Percentiles rank a stretch among this genome's conserved stretches.
phyloP scores from a whole-genome alignment of 2,113 vertebrate species.

The Labeo rohita region DNA sequence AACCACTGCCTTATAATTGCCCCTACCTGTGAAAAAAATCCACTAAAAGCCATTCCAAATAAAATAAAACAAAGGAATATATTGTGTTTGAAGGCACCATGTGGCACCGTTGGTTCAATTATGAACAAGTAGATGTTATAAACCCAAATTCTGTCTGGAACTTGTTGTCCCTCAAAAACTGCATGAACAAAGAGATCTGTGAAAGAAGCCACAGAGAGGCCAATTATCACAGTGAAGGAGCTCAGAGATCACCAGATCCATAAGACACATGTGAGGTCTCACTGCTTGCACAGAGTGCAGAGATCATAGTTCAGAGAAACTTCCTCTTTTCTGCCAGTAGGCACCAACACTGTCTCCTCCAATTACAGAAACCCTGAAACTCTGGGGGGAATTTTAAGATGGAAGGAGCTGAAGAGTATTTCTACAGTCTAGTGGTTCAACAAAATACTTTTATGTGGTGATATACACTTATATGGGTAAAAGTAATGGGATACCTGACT shows the following conservation, averaged over 20 bases:
- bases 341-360: not conserved
- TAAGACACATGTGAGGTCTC: not conserved
- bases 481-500: no score
- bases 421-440: not conserved
- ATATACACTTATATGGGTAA: not conserved
- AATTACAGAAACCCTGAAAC: not conserved
- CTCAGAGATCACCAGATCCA: constrained; percentile 5
- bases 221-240: constrained; percentile 28
- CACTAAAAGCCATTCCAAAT: not conserved
- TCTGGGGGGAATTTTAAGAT: not conserved
- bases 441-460: not conserved
- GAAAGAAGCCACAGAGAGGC: constrained; percentile 20
- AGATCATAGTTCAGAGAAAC: constrained; percentile 5
- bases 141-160: not conserved
- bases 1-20: not conserved
- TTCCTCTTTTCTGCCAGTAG: not conserved
- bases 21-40: not conserved
- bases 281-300: not conserved
- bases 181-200: not conserved
- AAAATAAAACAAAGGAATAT: not conserved
- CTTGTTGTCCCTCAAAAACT: not conserved
- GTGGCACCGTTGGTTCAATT: not conserved
- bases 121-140: not conserved
- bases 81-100: not conserved
- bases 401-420: not conserved